A percentile compares a stretch with the other conserved stretches of the same genome.
Evolutionary conservation across 2,113 vertebrate genomes (phyloP).

Genomic region (Tricholaema leucomelas): DNA sequence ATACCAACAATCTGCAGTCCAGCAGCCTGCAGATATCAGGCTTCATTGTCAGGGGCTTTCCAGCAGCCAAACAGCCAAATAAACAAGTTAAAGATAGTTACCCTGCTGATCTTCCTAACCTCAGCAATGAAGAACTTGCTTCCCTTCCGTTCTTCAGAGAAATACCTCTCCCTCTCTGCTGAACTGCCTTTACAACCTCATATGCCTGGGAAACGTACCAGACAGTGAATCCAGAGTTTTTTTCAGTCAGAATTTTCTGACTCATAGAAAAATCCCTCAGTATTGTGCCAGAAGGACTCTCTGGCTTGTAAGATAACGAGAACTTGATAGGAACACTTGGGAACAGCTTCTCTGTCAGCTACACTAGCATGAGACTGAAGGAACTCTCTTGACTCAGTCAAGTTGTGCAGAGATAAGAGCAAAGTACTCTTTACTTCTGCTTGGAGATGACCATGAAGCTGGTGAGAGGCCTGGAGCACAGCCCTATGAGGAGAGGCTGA

Average conservation of each 20-base stretch:
- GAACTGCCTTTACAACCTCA: neutral
- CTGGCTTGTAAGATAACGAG: neutral
- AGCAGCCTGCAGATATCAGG: neutral
- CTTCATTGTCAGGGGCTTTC: neutral
- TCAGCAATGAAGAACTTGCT: neutral
- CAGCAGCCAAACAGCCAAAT: neutral
- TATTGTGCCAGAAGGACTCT: neutral
- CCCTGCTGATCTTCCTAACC: neutral
- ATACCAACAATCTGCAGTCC: neutral
- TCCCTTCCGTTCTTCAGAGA: neutral
- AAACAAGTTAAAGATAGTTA: neutral
- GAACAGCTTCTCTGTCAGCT: neutral
- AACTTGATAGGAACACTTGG: neutral
- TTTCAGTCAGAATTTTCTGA: too few relatives aligned
- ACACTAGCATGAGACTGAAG: neutral
- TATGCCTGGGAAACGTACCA: neutral
- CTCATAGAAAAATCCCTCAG: neutral
- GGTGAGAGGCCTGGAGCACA: too few relatives aligned
- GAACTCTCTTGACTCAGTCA: neutral
- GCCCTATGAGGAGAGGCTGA: too few relatives aligned
- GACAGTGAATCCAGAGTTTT: neutral
- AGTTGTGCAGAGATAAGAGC: neutral
- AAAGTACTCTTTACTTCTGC: neutral
- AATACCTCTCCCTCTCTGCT: neutral
- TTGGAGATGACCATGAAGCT: neutral